phyloP scores from a whole-genome alignment of 2,888 invertebrate species.

The Pyrocoelia pectoralis region DNA sequence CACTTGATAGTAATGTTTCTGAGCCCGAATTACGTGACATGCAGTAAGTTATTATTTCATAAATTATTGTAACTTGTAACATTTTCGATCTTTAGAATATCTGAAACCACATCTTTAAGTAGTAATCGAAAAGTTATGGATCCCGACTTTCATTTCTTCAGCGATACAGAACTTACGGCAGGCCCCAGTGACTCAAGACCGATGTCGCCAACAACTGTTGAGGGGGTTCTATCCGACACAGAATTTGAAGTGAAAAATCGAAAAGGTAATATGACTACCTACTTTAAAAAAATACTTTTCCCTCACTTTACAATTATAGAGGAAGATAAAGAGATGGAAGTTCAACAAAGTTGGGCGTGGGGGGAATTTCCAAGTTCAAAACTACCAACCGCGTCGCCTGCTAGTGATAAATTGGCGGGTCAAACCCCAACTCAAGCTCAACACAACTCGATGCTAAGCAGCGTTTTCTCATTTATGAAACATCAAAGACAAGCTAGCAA shows the following conservation, averaged over 20 bases:
- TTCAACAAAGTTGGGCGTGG: conserved; percentile 85
- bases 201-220: conserved; percentile 75
- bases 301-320: conserved; percentile 42
- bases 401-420: conserved; percentile 43
- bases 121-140: conserved; percentile 59
- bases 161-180: conserved; percentile 88
- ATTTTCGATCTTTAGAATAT: conserved; percentile 30
- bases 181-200: conserved; percentile 70
- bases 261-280: conserved; percentile 55
- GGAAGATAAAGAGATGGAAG: conserved; percentile 50
- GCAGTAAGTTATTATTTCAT: conserved; percentile 45
- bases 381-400: conserved; percentile 49
- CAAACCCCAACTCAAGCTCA: conserved; percentile 50
- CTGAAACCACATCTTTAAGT: conserved; percentile 32
- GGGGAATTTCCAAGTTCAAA: conserved; percentile 78
- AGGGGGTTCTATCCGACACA: conserved; percentile 83
- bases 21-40: conserved; percentile 58
- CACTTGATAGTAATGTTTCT: conserved; percentile 56
- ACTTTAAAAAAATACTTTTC: too few species aligned
- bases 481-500: conserved; percentile 65
- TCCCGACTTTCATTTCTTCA: conserved; percentile 87
- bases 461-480: conserved; percentile 94
- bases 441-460: conserved; percentile 80
- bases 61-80: neutral
- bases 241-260: conserved; percentile 80